Evolutionary conservation across 2,113 vertebrate genomes (phyloP).

Genomic region (Oreotrochilus melanogaster): DNA sequence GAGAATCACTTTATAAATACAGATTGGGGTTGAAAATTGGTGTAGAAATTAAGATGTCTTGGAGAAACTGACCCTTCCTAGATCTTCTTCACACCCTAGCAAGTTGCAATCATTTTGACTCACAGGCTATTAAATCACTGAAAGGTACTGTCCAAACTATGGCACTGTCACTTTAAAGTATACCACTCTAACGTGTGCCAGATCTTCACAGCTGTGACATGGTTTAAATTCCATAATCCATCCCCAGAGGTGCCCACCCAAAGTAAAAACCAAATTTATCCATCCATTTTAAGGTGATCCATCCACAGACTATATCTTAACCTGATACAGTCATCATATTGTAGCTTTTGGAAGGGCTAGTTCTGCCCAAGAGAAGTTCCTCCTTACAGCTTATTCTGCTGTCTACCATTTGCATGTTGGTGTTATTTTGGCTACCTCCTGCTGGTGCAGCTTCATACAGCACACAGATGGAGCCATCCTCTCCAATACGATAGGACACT

Average conservation of each 20-base stretch:
- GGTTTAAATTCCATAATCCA: slow-evolving; percentile 89
- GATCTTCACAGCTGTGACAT: slow-evolving; percentile 88
- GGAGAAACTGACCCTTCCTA: slow-evolving; percentile 79
- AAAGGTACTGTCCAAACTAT: slow-evolving; percentile 88
- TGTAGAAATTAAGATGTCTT: slow-evolving; percentile 73
- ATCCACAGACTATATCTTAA: slow-evolving; percentile 88
- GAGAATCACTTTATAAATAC: slow-evolving; percentile 77
- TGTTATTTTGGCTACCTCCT: slow-evolving; percentile 79
- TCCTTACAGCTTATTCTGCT: slow-evolving; percentile 99
- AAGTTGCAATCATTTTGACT: slow-evolving; percentile 79
- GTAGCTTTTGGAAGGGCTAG: slow-evolving; percentile 97
- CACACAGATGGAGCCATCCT: slow-evolving; percentile 99
- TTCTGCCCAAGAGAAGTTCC: slow-evolving; percentile 95
- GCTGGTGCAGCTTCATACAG: slow-evolving; percentile 93
- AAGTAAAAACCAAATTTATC: slow-evolving; percentile 93
- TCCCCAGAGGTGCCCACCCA: slow-evolving; percentile 89
- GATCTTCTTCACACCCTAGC: slow-evolving; percentile 78
- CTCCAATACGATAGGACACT: slow-evolving; percentile 98
- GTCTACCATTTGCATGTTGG: slow-evolving; percentile 90
- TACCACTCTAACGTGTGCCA: slow-evolving; percentile 84
- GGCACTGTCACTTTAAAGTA: slow-evolving; percentile 83
- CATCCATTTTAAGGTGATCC: slow-evolving; percentile 95
- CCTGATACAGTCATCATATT: slow-evolving; percentile 99
- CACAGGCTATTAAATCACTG: slow-evolving; percentile 85
- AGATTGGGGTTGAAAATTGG: slow-evolving; percentile 74